Evolutionary conservation across 2,113 vertebrate genomes (phyloP).

Genomic region (Lycaon pictus): DNA sequence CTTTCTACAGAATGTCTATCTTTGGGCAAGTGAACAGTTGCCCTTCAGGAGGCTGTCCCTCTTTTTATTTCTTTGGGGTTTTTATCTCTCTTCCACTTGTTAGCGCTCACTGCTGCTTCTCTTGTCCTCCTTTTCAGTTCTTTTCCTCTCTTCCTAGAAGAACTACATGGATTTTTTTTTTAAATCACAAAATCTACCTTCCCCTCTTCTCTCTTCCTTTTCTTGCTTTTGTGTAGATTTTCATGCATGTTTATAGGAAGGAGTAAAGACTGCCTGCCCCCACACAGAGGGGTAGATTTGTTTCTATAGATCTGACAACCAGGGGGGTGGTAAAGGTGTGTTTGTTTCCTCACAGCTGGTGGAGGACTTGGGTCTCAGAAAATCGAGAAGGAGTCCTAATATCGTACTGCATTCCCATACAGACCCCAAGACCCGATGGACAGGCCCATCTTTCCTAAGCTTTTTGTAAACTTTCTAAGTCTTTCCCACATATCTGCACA

Average conservation of each 20-base stretch:
- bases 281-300: background rate
- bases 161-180: background rate
- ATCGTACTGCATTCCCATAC: background rate
- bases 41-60: background rate
- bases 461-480: too few species aligned
- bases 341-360: background rate
- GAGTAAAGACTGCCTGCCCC: background rate
- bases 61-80: too few species aligned
- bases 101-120: background rate
- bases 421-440: background rate
- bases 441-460: too few species aligned
- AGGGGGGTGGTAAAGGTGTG: background rate
- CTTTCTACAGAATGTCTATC: fast-evolving
- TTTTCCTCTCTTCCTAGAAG: slow-evolving; percentile 13
- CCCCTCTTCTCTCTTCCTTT: background rate
- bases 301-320: background rate
- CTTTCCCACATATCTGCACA: background rate
- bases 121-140: background rate
- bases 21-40: background rate
- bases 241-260: background rate
- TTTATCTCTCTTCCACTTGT: background rate
- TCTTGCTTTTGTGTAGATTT: background rate
- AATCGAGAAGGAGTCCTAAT: background rate
- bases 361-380: background rate
- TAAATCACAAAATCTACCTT: background rate